Base-by-base conservation (phyloP, 2,113 vertebrate genomes). In the Actinemys pallida region DNA sequence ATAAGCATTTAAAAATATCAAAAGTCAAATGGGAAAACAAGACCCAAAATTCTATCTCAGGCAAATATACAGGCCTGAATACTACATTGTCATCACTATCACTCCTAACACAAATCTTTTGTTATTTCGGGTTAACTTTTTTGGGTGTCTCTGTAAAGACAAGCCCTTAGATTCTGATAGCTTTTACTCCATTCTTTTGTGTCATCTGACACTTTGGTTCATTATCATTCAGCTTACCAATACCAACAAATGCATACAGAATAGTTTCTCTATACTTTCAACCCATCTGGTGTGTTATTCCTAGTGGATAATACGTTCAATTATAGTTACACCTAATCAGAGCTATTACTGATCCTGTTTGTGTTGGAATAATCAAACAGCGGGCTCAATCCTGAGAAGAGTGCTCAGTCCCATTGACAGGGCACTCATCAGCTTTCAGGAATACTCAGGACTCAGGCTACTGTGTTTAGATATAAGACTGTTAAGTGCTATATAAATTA, bases 401-500 rank as follows among this genome's bases (percentile, higher is more conserved):
- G 10, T 25, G 5, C 16, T 83, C 91, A 81, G 22, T 39, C 65
- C 31, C 35, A 81, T 91, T 14, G 56, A 88, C 78, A 91, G 85
- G 39, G 22, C 86, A 88, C 22, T 4, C 24, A 87, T 5, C 29
- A 72, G 11, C 72, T 85, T 57, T 1, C 35, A 84, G 76, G 8
- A 75, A 27, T 24, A 79, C 2, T 31, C 0, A 91, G 56, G 19
- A 91, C 10, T n/a, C 17, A 89, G 6, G 20, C 42, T 2, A 5
- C 84, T 89, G 27, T 65, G 19, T 50, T 85, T 90, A 20, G 53
- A 45, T 76, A 5, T 79, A 35, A 4, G 24, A 50, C 6, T 2
- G 47, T 56, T 17, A 82, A 4, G 0, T 86, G 8, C 72, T 81
- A 8, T 2, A 0, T 1, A 0, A 2, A 79, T 35, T 8, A 80